Evolutionary conservation across 2,888 invertebrate genomes (phyloP), one percentile per base, ranked within the genome.

Genomic region (Dastarcus helophoroides): DNA sequence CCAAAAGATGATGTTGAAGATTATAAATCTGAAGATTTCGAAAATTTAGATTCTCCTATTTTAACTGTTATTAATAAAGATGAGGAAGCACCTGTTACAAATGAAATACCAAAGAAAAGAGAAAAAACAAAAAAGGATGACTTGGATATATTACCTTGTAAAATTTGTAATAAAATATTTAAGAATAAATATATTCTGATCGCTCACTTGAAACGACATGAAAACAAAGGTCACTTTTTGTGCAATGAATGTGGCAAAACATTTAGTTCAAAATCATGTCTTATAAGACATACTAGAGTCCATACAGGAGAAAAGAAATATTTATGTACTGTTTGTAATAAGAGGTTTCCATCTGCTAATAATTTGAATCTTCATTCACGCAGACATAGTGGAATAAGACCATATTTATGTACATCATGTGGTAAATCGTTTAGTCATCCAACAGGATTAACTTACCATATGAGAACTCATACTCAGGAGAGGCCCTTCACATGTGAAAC

Each of bases 401-500:
- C 51, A 7, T 51, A 50, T 35, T 34, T 52, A 4, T 52, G 51
- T 33, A 50, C 50, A 8, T 38, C 48, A 13, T 52, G 51, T 38
- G 50, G 50, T 10, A 50, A 50, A 34, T 44, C 46, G 8, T 50
- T 51, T 33, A 45, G 49, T 23, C 49, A 49, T 35, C 43, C 47
- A 3, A 49, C 51, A 13, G 51, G 50, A 29, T 34, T 51, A 15
- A 48, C 46, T n/a, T 50, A 49, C 27, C 51, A 51, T 28, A 41
- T 46, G 14, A 35, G 47, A 31, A 53, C 51, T 1, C 54, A 54
- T 34, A 54, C 52, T 11, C 49, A 52, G 32, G 53, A 54, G 39
- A 48, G 49, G 28, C 52, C 51, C 1, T 55, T 51, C 29, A 42
- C 34, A n/a, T 55, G 53, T 34, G 47, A 49, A 24, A 33, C 50